Evolutionary conservation across 2,888 invertebrate species (phyloP), one percentile per base, ranked within the genome.

Genomic region (Mesorhabditis spiculigera): DNA sequence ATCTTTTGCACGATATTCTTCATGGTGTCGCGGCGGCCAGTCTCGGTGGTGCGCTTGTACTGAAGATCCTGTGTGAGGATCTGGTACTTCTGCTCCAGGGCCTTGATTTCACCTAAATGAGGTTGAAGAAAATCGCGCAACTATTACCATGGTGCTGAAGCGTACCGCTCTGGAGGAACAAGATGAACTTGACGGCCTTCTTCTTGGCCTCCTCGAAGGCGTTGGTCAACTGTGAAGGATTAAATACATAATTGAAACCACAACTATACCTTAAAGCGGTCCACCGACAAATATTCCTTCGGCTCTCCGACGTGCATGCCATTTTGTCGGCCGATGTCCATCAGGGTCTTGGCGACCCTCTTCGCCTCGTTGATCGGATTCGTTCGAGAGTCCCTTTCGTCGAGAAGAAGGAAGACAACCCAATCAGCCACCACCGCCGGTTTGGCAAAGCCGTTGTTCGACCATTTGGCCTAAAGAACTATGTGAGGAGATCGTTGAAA

Each of bases 51-150:
- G 4, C 63, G 43, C 4, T 45, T 62, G 5, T 41, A 64, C 2
- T 65, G 50, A 10, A 73, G 45, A n/a, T 73, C 73, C 16, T 73
- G 73, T 0, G 71, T 74, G 5, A 68, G 43, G 5, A 74, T 16
- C 5, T 74, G 67, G 63, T 43, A 72, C 28, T 70, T 45, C 10
- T 70, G 74, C 45, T 74, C 74, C 5, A 74, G 63, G 1, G n/a
- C 13, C 13, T 74, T 74, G 64, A 74, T 74, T 4, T 43, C 16
- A n/a, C 4, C 44, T 13, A 43, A 1, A 6, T 41, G 43, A 65
- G 44, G n/a, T 43, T 65, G 5, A 13, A 13, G 8, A 8, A 65
- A 65, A 6, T 8, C 8, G 44, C 8, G 6, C 3, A 13, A 65
- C 5, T 65, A 50, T 50, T 13, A 50, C 58, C 58, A n/a, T 50